Conservation (phyloP, 2,113 vertebrate genomes). For the Callospermophilus lateralis region DNA sequence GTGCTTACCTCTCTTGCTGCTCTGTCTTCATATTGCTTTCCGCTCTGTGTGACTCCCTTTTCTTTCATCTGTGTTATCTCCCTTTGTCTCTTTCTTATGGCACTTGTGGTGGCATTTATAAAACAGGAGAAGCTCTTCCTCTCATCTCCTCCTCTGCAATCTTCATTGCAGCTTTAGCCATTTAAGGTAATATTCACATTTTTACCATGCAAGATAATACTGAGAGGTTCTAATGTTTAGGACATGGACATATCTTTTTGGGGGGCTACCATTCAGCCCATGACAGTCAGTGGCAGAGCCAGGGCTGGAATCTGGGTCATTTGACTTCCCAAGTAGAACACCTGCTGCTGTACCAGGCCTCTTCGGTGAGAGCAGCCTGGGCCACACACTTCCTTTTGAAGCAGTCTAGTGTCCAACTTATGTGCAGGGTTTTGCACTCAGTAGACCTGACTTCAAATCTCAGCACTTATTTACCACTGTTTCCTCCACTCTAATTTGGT, state of each 20-base stretch:
- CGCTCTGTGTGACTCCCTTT: background rate
- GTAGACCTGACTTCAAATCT: background rate
- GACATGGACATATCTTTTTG: background rate
- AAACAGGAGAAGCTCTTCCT: background rate
- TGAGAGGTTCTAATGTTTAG: background rate
- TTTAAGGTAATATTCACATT: background rate
- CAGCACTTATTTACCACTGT: background rate
- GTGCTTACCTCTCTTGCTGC: background rate
- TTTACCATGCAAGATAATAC: background rate
- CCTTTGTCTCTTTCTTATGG: background rate
- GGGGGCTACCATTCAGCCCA: background rate
- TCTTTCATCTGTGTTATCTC: background rate
- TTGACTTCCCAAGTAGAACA: background rate
- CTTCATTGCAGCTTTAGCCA: background rate
- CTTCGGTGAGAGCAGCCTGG: background rate
- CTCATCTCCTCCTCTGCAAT: background rate
- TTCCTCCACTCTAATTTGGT: background rate
- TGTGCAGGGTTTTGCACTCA: background rate
- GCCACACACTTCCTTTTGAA: background rate
- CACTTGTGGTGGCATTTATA: background rate
- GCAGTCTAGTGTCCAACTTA: background rate
- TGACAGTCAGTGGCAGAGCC: background rate
- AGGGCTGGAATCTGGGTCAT: background rate
- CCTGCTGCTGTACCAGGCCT: background rate
- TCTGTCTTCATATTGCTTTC: background rate